A percentile compares a stretch with the other conserved stretches of the same genome.
Conservation (phyloP, 2,797 vertebrate species). For the Sphaeramia orbicularis region DNA sequence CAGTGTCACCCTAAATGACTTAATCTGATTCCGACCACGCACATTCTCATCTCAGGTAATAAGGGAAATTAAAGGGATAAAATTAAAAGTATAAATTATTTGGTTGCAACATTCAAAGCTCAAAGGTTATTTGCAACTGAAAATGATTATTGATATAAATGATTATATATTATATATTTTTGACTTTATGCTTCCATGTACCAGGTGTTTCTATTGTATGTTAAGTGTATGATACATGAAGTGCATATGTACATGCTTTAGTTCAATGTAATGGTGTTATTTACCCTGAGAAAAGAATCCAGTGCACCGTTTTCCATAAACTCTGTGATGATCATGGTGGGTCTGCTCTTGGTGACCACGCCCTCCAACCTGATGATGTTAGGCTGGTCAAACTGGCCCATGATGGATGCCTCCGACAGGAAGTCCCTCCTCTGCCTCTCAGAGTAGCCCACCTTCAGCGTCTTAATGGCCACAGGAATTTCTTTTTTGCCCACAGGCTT, state of each 20-base stretch:
- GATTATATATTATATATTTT: too few relatives aligned
- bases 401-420: constrained; percentile 95
- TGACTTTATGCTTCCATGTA: too few relatives aligned
- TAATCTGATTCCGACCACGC: background rate
- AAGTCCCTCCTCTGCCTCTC: constrained; percentile 96
- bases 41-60: too few relatives aligned
- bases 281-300: constrained; percentile 94
- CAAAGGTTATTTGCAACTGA: too few relatives aligned
- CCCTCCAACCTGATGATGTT: constrained; percentile 96
- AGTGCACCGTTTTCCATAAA: constrained; percentile 97
- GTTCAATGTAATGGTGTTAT: constrained; percentile 12
- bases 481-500: constrained; percentile 94
- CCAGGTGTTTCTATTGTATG: too few relatives aligned
- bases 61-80: too few relatives aligned
- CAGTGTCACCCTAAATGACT: background rate
- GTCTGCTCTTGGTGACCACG: constrained; percentile 95
- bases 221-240: background rate
- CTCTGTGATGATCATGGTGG: constrained; percentile 98
- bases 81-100: too few relatives aligned
- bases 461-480: constrained; percentile 95
- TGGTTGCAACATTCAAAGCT: too few relatives aligned
- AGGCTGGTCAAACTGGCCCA: constrained; percentile 97
- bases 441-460: constrained; percentile 93
- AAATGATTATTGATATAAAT: too few relatives aligned
- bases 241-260: background rate